Base-by-base conservation (phyloP, 64 coral and sea anemone species). In the Montipora cactus region DNA sequence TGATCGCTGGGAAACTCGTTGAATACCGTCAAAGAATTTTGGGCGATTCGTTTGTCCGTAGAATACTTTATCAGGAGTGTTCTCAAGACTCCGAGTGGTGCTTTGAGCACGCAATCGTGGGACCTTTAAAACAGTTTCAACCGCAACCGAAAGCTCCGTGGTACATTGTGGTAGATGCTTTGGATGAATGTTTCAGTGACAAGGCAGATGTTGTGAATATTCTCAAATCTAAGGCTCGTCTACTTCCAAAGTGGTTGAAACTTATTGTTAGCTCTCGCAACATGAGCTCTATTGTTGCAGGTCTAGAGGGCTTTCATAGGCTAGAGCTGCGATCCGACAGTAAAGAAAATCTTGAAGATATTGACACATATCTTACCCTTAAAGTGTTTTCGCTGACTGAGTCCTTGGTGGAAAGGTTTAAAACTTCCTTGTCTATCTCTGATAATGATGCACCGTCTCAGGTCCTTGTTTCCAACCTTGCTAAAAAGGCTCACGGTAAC, bases 211-310 rank as follows among this genome's bases (percentile, higher is more conserved):
- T 99, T 77, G 52, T 96, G 0, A 59, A 89, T 49, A 79, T 99
- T 71, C 72, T 99, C 5, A 84, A 76, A 73, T 80, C 44, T 16
- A 99, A 94, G 23, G 22, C 79, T 18, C 76, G 9, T 55, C 79
- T 28, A 7, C 92, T 99, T 70, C 98, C 98, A 6, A 92, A 92
- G 50, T 99, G 98, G 98, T 44, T 99, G 3, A 94, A 94, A 74
- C 44, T 99, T 15, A 92, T 99, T 84, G 7, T 96, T 21, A 99
- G 95, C 7, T 96, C 95, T 19, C 92, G 95, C 23, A 96, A 92
- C 28, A 93, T 89, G 10, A 50, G 57, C 3, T 23, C 21, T 3
- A 78, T 95, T 44, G 87, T 58, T 0, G 69, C 76, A 76, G 69
- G 81, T 15, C 70, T 97, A 3, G 28, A 68, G n/a, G 49, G 44